phyloP scores from a whole-genome alignment of 2,797 vertebrate species.

The Hipposideros larvatus region DNA sequence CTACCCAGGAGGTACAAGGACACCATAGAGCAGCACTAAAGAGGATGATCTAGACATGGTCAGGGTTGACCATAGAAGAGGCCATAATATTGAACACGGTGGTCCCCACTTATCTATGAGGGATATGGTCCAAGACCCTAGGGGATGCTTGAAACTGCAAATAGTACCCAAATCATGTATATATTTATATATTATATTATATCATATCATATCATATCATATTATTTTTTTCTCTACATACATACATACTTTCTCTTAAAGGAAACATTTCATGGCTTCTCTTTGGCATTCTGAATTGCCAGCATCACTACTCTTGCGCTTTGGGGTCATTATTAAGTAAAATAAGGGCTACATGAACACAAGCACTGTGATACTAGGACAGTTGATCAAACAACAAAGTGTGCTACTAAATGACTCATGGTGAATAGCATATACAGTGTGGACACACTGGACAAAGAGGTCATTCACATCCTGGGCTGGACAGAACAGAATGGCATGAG shows the following conservation, averaged over 20 bases:
- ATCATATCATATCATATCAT: too few relatives aligned
- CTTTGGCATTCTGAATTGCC: neutral
- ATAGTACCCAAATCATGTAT: neutral
- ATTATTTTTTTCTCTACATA: too few relatives aligned
- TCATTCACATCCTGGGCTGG: neutral
- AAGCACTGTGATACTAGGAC: neutral
- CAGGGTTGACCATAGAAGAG: neutral
- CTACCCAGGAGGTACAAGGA: neutral
- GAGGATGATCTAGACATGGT: neutral
- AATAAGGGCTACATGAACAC: neutral
- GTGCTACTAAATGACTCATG: neutral
- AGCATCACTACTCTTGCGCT: neutral
- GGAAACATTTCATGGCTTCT: neutral
- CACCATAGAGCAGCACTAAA: neutral
- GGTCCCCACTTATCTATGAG: neutral
- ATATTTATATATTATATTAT: neutral
- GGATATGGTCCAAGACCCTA: neutral
- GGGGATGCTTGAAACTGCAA: neutral
- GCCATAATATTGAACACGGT: neutral
- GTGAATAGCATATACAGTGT: neutral
- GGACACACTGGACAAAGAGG: neutral
- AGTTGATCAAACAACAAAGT: neutral
- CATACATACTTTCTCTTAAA: neutral
- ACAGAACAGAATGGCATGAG: neutral
- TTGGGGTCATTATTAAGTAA: neutral